Conservation (phyloP, 1,140 invertebrate species). For the Drosophila saltans region DNA sequence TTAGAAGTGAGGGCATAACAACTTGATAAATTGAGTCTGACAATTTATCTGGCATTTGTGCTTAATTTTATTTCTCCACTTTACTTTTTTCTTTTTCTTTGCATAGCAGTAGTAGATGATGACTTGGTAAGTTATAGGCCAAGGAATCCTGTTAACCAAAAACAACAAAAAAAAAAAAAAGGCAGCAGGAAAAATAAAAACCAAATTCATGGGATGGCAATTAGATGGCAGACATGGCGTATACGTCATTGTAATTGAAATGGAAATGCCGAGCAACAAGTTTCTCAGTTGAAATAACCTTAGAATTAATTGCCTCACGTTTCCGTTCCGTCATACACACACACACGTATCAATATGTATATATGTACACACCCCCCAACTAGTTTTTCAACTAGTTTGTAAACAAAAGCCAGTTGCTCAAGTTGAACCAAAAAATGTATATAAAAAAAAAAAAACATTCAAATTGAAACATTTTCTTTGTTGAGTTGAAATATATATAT, state of each 20-base stretch:
- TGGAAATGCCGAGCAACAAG: constrained; percentile 77
- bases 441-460: constrained; percentile 23
- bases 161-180: background rate
- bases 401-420: constrained; percentile 74
- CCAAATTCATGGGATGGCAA: constrained; percentile 67
- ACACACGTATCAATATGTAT: constrained; percentile 24
- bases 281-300: constrained; percentile 75
- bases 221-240: constrained; percentile 55
- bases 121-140: constrained; percentile 45
- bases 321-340: constrained; percentile 53
- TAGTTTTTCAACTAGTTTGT: constrained; percentile 34
- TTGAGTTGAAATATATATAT: constrained; percentile 30
- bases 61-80: constrained; percentile 44
- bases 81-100: constrained; percentile 35
- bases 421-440: constrained; percentile 58
- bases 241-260: constrained; percentile 80
- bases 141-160: constrained; percentile 31
- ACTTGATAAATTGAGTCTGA: constrained; percentile 60
- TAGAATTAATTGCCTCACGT: constrained; percentile 80
- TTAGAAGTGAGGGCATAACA: background rate
- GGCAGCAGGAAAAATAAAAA: background rate
- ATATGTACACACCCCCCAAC: constrained; percentile 17
- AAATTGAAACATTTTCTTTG: constrained; percentile 50
- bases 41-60: constrained; percentile 46
- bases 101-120: background rate